Evolutionary conservation across 2,888 invertebrate species (phyloP), one percentile per base, ranked within the genome.

Genomic region (Apotomis turbidana): DNA sequence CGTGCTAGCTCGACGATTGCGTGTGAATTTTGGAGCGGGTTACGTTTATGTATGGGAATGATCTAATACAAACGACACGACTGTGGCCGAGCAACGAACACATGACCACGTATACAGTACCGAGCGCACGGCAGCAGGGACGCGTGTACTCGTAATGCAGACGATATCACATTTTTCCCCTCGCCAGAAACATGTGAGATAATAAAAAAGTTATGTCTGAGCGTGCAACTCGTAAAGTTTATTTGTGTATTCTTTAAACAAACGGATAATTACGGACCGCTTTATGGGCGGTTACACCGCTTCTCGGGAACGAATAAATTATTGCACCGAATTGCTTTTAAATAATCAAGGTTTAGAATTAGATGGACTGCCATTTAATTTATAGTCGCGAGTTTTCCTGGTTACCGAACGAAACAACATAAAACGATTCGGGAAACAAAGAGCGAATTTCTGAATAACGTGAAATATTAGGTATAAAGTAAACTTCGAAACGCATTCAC

Each of bases 241-340:
- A 91, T 91, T 91, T 90, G 89, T 91, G 87, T 91, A 87, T 90
- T 89, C 85, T 90, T 90, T 89, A 90, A 89, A 90, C 89, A 91
- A 90, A 92, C 87, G 85, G 84, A 88, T 90, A 90, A 91, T 91
- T 90, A 91, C 86, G 83, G 81, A 83, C 82, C 84, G 80, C 86
- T 88, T 90, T 89, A 90, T 87, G 81, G 86, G 82, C 82, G 86
- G 87, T 83, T 84, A 83, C 85, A 78, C 81, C 81, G 84, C 82
- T 83, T 79, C 81, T 80, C 80, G 80, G 81, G 78, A 81, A 82
- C 80, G 78, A 84, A 89, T 88, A 87, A 87, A 85, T 89, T 87
- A 87, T 83, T 83, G 80, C 80, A 79, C 79, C 80, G 80, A 79
- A 85, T 84, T 79, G 80, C 78, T 78, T 81, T 77, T 80, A 84